Conservation (phyloP, 92 coral and sea anemone genomes). For the Epizoanthus fatuus region DNA sequence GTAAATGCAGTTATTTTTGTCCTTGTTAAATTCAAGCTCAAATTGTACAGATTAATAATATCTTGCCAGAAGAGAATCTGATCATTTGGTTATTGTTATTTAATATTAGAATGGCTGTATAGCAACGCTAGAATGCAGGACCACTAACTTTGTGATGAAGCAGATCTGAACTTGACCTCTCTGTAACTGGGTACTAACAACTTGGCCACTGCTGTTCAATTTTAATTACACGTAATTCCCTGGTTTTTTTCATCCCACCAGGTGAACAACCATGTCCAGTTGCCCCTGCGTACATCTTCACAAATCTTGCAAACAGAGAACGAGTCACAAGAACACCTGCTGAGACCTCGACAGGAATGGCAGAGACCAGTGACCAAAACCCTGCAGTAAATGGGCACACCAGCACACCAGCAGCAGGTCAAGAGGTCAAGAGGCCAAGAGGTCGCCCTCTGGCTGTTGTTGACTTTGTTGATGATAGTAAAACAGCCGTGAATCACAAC, state of each 20-base stretch:
- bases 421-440: slow-evolving; percentile 14
- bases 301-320: slow-evolving; percentile 44
- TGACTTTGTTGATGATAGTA: slow-evolving; percentile 36
- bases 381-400: neutral
- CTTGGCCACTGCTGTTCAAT: no score
- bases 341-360: slow-evolving; percentile 1
- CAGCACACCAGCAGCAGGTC: neutral
- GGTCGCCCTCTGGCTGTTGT: slow-evolving; percentile 45
- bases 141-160: no score
- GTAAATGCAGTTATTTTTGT: no score
- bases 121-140: no score
- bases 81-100: no score
- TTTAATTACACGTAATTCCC: no score
- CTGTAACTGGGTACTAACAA: no score
- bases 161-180: no score
- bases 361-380: slow-evolving; percentile 7
- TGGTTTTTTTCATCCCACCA: neutral
- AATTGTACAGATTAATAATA: no score
- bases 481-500: slow-evolving; percentile 16
- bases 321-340: slow-evolving; percentile 35
- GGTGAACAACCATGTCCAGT: slow-evolving; percentile 85
- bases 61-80: no score
- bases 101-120: no score
- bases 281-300: slow-evolving; percentile 88
- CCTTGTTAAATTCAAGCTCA: no score